Percentiles rank a stretch among this genome's conserved stretches.
Evolutionary conservation across 2,113 vertebrate species (phyloP).

Genomic region (Cynopterus brachyotis): DNA sequence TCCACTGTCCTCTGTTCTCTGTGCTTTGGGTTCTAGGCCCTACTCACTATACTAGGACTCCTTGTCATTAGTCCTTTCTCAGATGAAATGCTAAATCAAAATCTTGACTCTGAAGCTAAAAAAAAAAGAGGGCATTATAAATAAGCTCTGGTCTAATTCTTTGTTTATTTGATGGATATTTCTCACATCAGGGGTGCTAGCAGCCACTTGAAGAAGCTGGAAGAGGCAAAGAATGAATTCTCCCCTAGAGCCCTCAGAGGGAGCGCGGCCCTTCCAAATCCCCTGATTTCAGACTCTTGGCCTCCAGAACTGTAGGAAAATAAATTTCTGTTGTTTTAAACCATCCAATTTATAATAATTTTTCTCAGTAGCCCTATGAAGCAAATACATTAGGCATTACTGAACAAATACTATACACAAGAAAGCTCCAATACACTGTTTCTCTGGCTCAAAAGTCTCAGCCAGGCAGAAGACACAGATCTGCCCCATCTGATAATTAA

Average conservation of each 20-base stretch:
- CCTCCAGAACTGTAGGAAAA: not conserved
- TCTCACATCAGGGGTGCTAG: not conserved
- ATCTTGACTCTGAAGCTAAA: not conserved
- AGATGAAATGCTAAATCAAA: not conserved
- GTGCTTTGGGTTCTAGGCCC: not conserved
- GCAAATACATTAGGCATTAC: not conserved
- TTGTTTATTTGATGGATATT: not conserved
- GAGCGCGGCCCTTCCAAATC: not conserved
- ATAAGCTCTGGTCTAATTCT: not conserved
- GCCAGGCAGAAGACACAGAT: not conserved
- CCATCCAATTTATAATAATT: not conserved
- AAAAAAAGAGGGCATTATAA: not conserved
- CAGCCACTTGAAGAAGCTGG: not conserved
- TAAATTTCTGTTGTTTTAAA: not conserved
- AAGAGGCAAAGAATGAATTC: not conserved
- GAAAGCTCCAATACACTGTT: not conserved
- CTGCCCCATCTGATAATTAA: not conserved
- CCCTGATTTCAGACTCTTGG: not conserved
- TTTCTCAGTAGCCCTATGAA: not conserved
- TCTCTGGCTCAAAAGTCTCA: not conserved
- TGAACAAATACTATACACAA: not conserved
- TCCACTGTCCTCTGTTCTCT: accelerated
- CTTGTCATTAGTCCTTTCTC: not conserved
- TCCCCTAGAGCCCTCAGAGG: not conserved
- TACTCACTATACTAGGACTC: not conserved